These are phyloP conservation scores for Bombus confusus DNA, from an alignment of 1,140 invertebrate genomes.

Conservation along the genomic window DNA sequence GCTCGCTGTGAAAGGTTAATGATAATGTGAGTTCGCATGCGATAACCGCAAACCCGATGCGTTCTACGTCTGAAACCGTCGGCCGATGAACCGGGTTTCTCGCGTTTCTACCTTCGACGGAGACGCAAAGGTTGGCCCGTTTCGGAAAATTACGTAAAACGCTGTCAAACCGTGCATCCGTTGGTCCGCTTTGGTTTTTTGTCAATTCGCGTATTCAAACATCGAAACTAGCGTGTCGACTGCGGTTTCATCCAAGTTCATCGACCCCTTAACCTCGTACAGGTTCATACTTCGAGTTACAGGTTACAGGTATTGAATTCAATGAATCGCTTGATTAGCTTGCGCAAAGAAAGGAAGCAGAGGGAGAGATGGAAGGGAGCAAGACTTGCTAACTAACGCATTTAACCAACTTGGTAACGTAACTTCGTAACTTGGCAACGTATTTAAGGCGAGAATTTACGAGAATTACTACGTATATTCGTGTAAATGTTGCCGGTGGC, in stretches of 20 bases:
- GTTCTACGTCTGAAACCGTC: conserved; percentile 19
- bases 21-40: conserved; percentile 66
- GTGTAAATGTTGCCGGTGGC: background rate
- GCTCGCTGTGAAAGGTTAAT: conserved; percentile 49
- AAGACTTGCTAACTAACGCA: background rate
- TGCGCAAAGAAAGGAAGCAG: background rate
- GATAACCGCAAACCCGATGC: conserved; percentile 30
- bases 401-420: background rate
- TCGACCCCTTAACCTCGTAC: too few relatives aligned
- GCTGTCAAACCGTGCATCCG: background rate
- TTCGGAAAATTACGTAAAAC: background rate
- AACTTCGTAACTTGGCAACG: background rate
- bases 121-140: conserved; percentile 32
- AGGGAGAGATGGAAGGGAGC: background rate
- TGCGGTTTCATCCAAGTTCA: too few relatives aligned
- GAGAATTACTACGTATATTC: background rate
- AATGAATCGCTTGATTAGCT: background rate
- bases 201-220: background rate
- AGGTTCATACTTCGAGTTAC: background rate
- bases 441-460: background rate
- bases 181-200: background rate
- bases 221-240: too few relatives aligned
- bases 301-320: background rate
- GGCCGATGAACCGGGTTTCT: background rate
- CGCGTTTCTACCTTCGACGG: conserved; percentile 30